phyloP scores from a whole-genome alignment of 2,797 vertebrate species.

The Corythornis leucogaster region DNA sequence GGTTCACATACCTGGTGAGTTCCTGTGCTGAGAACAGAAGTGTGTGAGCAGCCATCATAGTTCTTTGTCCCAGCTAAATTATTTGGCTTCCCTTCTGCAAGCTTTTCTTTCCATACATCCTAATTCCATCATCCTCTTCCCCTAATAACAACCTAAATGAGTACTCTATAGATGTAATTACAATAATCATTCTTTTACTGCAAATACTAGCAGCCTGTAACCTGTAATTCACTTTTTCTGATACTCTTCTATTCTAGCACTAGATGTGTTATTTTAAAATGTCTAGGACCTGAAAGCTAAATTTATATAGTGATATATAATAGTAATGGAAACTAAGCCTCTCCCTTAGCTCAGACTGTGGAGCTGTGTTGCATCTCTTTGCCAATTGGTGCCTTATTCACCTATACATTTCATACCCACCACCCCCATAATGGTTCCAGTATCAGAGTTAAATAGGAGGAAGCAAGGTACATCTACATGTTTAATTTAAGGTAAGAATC shows the following conservation, averaged over 20 bases:
- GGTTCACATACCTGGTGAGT: background rate
- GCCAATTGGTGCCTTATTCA: background rate
- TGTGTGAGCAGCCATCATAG: background rate
- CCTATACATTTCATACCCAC: background rate
- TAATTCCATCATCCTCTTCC: background rate
- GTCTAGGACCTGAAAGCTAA: conserved; percentile 12
- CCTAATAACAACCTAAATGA: conserved; percentile 31
- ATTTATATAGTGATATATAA: conserved; percentile 26
- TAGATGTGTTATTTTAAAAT: conserved; percentile 45
- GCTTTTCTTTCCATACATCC: background rate
- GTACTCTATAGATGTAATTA: conserved; percentile 31
- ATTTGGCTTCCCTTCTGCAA: background rate
- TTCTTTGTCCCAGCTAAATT: background rate
- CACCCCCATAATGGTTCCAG: background rate
- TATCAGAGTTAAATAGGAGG: background rate
- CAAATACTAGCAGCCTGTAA: conserved; percentile 33
- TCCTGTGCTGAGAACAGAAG: background rate
- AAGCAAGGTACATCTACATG: background rate
- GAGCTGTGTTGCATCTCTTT: background rate
- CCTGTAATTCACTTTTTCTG: conserved; percentile 44
- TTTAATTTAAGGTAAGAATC: background rate
- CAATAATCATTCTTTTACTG: background rate
- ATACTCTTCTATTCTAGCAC: conserved; percentile 22
- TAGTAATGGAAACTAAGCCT: conserved; percentile 3
- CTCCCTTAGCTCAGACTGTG: background rate